Evolutionary conservation across 2,797 vertebrate genomes (phyloP).

Genomic region (Acipenser oxyrinchus): DNA sequence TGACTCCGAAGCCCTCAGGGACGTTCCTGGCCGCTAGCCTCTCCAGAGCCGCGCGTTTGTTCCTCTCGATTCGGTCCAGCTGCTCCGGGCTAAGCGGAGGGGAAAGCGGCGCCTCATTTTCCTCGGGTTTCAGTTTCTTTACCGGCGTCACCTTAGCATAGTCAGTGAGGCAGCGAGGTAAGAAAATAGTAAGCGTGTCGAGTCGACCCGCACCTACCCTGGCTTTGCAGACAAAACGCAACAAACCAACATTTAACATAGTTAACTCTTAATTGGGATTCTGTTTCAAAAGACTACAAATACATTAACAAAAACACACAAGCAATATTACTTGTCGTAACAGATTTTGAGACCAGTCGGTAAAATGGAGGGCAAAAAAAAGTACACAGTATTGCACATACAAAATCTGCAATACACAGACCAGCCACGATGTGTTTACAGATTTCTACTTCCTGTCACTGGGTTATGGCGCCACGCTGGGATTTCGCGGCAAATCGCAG

Average conservation of each 20-base stretch:
- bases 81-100: conserved; percentile 63
- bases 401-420: too few relatives aligned
- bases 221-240: too few relatives aligned
- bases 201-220: too few relatives aligned
- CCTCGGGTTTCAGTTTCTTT: conserved; percentile 44
- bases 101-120: background rate
- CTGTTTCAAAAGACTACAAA: too few relatives aligned
- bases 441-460: conserved; percentile 8
- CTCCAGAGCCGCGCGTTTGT: conserved; percentile 69
- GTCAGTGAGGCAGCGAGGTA: conserved; percentile 24
- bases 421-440: too few relatives aligned
- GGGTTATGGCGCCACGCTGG: conserved; percentile 19
- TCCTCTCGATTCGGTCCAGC: conserved; percentile 66
- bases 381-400: too few relatives aligned
- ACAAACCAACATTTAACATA: too few relatives aligned
- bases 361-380: too few relatives aligned
- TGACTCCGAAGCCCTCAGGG: conserved; percentile 50
- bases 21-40: conserved; percentile 46
- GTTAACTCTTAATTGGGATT: too few relatives aligned
- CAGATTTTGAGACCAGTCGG: too few relatives aligned
- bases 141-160: conserved; percentile 42
- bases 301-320: too few relatives aligned
- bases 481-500: conserved; percentile 45
- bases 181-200: conserved; percentile 9
- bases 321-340: too few relatives aligned